Base-by-base conservation (phyloP, 2,888 invertebrate genomes). In the Microplitis manilae region DNA sequence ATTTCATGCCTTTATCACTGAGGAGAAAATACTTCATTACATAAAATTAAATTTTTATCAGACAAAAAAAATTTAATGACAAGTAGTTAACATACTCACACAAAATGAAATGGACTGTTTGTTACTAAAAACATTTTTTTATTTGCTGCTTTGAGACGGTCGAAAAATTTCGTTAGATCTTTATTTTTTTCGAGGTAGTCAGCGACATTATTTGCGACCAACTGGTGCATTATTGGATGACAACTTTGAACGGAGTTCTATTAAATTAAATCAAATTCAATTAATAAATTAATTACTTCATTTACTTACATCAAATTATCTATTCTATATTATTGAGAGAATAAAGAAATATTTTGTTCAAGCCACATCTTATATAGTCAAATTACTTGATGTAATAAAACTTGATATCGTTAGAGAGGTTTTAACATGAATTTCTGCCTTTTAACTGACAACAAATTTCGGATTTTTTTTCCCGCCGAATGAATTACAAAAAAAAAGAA, bases 71-170 rank as follows among this genome's bases (percentile, higher is more conserved):
- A 75, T 69, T 15, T 17, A 40, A 4, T 30, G 30, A 30, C 4
- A 30, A 30, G 4, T 4, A 30, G 30, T 30, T 4, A 30, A 30
- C 30, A 39, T 77, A 92, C 95, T 94, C 92, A 96, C 97, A 97
- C 98, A 92, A 99, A 99, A 86, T 95, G 95, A 89, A 94, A 98
- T 0, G 98, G 98, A 89, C 98, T 98, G 89, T 99, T 99, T 8
- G 99, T 98, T 13, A 99, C 97, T 77, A 99, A 92, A 90, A 99
- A 99, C 81, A 98, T 91, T 88, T 97, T 96, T 89, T 98, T 98
- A 60, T 94, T 93, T 40, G 94, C 93, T 0, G 92, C 91, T 79
- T 93, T 92, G 9, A 99, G 91, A 84, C 94, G 93, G 80, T 95
- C 92, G 82, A 99, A 94, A 87, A 96, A 96, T 75, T 91, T 92